phyloP scores from a whole-genome alignment of 2,113 vertebrate species.

The Labeo catla region DNA sequence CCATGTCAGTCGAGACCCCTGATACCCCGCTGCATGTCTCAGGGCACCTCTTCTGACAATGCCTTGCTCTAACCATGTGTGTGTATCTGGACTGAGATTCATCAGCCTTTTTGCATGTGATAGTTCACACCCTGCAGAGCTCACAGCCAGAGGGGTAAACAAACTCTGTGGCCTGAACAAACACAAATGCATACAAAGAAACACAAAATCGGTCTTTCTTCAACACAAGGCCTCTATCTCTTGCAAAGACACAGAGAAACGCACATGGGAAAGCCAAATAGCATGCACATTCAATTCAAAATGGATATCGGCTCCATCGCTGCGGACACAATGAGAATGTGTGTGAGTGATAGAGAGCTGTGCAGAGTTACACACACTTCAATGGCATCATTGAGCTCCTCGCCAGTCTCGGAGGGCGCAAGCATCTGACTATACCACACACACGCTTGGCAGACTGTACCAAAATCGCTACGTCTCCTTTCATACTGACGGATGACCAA shows the following conservation, averaged over 20 bases:
- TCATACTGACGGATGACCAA: constrained; percentile 8
- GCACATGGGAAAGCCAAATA: not conserved
- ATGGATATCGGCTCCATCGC: not conserved
- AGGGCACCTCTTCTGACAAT: constrained; percentile 2
- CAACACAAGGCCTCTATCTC: not conserved
- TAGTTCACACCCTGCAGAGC: constrained; percentile 58
- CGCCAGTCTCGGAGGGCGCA: constrained; percentile 1
- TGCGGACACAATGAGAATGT: not conserved
- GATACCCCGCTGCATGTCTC: not conserved
- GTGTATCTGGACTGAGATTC: constrained; percentile 28
- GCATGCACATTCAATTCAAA: not conserved
- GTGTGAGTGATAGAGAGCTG: not conserved
- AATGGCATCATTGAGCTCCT: constrained; percentile 40
- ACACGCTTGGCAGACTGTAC: constrained; percentile 15
- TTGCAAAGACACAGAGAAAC: not conserved
- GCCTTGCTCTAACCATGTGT: not conserved
- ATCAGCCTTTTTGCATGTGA: constrained; percentile 61
- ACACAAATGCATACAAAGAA: constrained; percentile 30
- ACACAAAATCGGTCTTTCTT: constrained; percentile 27
- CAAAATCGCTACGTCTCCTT: constrained; percentile 25
- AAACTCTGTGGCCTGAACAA: constrained; percentile 50
- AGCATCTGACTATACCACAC: not conserved
- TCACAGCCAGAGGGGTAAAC: constrained; percentile 72
- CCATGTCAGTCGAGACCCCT: not conserved
- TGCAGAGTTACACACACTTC: constrained; percentile 14